Conservation (phyloP, 2,797 vertebrate species). For the Cottoperca gobio region DNA sequence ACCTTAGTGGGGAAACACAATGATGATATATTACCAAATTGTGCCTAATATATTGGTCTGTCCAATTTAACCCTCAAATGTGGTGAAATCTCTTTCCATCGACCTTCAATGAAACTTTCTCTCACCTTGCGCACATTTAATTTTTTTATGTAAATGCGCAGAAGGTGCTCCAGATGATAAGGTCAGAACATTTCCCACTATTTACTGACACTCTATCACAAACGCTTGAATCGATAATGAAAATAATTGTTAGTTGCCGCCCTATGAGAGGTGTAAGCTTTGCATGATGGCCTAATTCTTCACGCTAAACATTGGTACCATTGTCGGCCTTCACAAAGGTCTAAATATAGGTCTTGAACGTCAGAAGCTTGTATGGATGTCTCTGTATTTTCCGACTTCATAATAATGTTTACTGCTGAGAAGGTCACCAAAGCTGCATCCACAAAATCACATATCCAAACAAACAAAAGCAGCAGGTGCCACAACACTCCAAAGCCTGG, state of each 20-base stretch:
- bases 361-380: neutral
- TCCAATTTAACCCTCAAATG: too few relatives aligned
- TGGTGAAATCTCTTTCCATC: too few relatives aligned
- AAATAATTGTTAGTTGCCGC: neutral
- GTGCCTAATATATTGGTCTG: too few relatives aligned
- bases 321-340: neutral
- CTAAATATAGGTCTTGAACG: neutral
- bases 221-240: accelerated
- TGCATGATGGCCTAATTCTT: neutral
- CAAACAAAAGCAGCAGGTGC: neutral
- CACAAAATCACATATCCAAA: neutral
- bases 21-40: too few relatives aligned
- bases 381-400: neutral
- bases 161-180: too few relatives aligned
- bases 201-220: too few relatives aligned
- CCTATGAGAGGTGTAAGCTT: neutral
- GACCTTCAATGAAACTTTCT: too few relatives aligned
- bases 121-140: too few relatives aligned
- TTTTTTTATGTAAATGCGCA: too few relatives aligned
- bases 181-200: too few relatives aligned
- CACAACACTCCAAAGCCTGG: neutral
- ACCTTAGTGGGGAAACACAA: too few relatives aligned
- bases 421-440: constrained; percentile 4
- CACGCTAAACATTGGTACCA: neutral
- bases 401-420: neutral